Percentiles rank a stretch among this genome's conserved stretches.
phyloP scores from a whole-genome alignment of 2,797 vertebrate genomes.

The Pygocentrus nattereri region DNA sequence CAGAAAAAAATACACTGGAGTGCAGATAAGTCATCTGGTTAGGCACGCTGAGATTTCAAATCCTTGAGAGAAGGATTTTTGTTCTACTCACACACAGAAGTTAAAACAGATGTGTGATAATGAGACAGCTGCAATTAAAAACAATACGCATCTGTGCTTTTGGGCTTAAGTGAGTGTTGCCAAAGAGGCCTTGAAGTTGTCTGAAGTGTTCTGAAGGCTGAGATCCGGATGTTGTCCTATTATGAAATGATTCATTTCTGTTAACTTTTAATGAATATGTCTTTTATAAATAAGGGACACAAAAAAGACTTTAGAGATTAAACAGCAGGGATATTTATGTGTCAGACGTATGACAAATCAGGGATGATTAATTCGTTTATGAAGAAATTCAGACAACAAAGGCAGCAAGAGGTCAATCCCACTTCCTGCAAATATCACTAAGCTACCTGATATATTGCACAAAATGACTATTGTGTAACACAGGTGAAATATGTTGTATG shows the following conservation, averaged over 20 bases:
- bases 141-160: background rate
- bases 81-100: background rate
- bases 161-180: background rate
- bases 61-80: background rate
- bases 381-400: background rate
- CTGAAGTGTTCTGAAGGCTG: background rate
- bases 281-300: too few species aligned
- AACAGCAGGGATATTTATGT: background rate
- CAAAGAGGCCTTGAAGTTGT: background rate
- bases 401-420: background rate
- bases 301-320: background rate
- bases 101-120: constrained; percentile 4
- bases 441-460: background rate
- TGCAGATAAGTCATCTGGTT: background rate
- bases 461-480: background rate
- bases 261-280: background rate
- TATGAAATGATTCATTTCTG: background rate
- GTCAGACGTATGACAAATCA: background rate
- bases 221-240: background rate
- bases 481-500: background rate
- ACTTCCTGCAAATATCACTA: background rate
- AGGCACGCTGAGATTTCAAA: constrained; percentile 5
- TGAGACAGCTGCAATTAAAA: constrained; percentile 25
- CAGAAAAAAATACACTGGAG: background rate
- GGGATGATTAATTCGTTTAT: background rate